These are phyloP conservation scores for Crenuchus spilurus DNA, from an alignment of 2,797 vertebrate species.

Conservation along the genomic window DNA sequence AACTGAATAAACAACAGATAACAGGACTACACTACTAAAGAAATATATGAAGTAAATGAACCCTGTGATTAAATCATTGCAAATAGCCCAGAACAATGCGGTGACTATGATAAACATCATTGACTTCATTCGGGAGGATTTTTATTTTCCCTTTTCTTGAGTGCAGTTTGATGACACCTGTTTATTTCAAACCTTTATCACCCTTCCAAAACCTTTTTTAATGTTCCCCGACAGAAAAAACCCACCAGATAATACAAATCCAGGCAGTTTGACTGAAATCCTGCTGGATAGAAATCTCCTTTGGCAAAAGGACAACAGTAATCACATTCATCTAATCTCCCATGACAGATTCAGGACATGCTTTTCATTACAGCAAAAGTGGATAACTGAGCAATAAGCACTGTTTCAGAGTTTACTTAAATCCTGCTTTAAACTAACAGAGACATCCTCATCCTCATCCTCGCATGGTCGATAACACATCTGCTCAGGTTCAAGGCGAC, in stretches of 20 bases:
- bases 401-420: slow-evolving; percentile 88
- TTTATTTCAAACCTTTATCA: slow-evolving; percentile 69
- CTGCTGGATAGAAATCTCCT: slow-evolving; percentile 82
- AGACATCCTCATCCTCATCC: slow-evolving; percentile 77
- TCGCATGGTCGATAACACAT: slow-evolving; percentile 62
- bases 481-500: slow-evolving; percentile 67
- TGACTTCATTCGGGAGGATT: background rate
- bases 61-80: background rate
- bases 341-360: slow-evolving; percentile 94
- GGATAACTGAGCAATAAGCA: slow-evolving; percentile 91
- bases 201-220: slow-evolving; percentile 66
- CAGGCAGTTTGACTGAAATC: slow-evolving; percentile 73
- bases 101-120: slow-evolving; percentile 1
- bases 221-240: slow-evolving; percentile 61
- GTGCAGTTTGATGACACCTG: slow-evolving; percentile 62
- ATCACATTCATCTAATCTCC: slow-evolving; percentile 95
- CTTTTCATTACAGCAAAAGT: slow-evolving; percentile 94
- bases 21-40: background rate
- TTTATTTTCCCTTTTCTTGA: slow-evolving; percentile 17
- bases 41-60: background rate
- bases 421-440: slow-evolving; percentile 86
- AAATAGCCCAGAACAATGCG: background rate
- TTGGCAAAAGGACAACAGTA: slow-evolving; percentile 90
- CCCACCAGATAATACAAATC: slow-evolving; percentile 71
- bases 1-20: background rate